Conservation (phyloP, 2,113 vertebrate genomes). For the Steatornis caripensis region DNA sequence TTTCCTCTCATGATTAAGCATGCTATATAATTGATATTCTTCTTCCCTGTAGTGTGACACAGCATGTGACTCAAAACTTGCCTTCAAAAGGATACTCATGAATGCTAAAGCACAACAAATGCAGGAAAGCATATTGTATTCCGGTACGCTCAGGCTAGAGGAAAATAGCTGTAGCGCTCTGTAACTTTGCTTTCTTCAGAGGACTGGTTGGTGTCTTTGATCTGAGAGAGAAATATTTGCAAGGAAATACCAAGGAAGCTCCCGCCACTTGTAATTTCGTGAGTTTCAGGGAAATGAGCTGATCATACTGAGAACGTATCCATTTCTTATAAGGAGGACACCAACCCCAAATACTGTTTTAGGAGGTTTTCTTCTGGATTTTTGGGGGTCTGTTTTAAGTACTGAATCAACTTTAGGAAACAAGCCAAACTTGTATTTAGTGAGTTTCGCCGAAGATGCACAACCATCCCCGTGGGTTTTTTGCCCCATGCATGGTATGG, state of each 20-base stretch:
- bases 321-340: neutral
- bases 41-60: constrained; percentile 5
- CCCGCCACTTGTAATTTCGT: neutral
- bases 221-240: neutral
- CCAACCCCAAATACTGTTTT: neutral
- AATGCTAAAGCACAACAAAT: neutral
- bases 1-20: constrained; percentile 40
- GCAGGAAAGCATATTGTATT: neutral
- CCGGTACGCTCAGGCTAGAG: neutral
- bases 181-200: neutral
- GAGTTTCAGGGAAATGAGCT: neutral
- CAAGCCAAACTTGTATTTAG: neutral
- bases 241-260: neutral
- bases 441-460: neutral
- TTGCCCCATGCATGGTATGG: neutral
- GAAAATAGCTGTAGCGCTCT: neutral
- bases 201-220: neutral
- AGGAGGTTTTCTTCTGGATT: accelerated
- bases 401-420: neutral
- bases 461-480: neutral
- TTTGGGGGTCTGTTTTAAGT: neutral
- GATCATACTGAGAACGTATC: neutral
- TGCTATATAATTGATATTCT: constrained; percentile 2
- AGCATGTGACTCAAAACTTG: constrained; percentile 16
- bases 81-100: neutral